Conservation (phyloP, 1,140 invertebrate species). For the Ruditapes philippinarum region DNA sequence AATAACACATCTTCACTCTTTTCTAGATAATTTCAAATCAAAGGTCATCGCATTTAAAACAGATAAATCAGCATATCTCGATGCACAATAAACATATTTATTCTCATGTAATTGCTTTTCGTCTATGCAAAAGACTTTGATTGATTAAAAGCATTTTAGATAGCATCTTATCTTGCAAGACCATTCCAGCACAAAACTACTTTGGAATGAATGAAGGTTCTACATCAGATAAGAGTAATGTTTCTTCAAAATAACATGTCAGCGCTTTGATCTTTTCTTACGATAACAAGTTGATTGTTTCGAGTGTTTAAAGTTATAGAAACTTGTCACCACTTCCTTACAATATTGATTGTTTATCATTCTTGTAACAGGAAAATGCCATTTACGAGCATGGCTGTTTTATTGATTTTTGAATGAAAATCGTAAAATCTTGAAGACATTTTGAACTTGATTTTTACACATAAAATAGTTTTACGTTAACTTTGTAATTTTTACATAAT, state of each 20-base stretch:
- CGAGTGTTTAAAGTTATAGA: not conserved
- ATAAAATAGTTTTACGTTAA: too few relatives aligned
- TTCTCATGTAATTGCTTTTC: constrained; percentile 11
- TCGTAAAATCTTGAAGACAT: too few relatives aligned
- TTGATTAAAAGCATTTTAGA: not conserved
- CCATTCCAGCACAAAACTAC: not conserved
- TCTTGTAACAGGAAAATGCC: too few relatives aligned
- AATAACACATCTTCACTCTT: too few relatives aligned
- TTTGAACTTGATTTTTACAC: too few relatives aligned
- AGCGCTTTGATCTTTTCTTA: not conserved
- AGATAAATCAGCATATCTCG: not conserved
- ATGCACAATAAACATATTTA: not conserved
- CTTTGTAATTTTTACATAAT: too few relatives aligned
- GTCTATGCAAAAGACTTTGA: not conserved
- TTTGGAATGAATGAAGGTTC: not conserved
- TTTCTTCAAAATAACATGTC: not conserved
- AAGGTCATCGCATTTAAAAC: not conserved
- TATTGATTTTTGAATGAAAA: too few relatives aligned
- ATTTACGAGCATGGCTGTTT: too few relatives aligned
- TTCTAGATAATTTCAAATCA: not conserved
- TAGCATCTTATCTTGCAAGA: not conserved
- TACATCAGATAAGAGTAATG: not conserved
- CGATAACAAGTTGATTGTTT: not conserved
- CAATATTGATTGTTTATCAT: not conserved
- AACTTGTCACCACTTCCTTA: not conserved